Conservation (phyloP, 2,113 vertebrate species). For the Phalacrocorax carbo region DNA sequence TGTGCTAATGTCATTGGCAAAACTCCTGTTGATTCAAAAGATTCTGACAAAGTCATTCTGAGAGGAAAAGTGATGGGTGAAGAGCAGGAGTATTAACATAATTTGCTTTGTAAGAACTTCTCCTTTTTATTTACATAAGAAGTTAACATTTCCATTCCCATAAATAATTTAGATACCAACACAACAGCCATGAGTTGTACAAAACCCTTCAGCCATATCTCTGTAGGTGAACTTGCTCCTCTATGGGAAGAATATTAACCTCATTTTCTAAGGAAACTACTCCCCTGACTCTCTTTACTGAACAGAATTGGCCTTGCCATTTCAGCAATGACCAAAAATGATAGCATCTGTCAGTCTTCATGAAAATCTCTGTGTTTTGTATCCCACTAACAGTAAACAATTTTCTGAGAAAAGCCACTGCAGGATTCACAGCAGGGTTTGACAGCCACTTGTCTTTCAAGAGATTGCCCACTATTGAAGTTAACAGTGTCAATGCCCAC, state of each 20-base stretch:
- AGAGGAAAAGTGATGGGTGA: background rate
- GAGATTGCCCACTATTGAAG: background rate
- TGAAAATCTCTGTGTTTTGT: slow-evolving; percentile 37
- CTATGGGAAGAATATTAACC: background rate
- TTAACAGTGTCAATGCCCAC: background rate
- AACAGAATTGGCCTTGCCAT: background rate
- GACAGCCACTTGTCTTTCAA: slow-evolving; percentile 49
- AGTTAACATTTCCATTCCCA: background rate
- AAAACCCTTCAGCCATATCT: background rate
- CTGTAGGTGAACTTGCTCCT: background rate
- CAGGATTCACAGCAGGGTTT: slow-evolving; percentile 39
- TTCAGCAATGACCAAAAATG: slow-evolving; percentile 14
- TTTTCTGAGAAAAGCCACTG: slow-evolving; percentile 37
- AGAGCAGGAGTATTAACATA: background rate
- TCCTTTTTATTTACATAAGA: background rate
- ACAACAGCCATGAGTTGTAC: background rate
- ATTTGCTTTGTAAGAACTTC: background rate
- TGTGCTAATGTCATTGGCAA: background rate
- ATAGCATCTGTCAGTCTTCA: slow-evolving; percentile 27
- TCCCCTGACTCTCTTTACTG: background rate
- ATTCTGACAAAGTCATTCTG: background rate
- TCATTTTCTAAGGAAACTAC: background rate
- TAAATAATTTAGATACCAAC: background rate
- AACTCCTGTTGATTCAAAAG: background rate
- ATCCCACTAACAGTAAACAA: slow-evolving; percentile 37